Base-by-base conservation (phyloP, 2,113 vertebrate genomes). In the Jacana jacana region DNA sequence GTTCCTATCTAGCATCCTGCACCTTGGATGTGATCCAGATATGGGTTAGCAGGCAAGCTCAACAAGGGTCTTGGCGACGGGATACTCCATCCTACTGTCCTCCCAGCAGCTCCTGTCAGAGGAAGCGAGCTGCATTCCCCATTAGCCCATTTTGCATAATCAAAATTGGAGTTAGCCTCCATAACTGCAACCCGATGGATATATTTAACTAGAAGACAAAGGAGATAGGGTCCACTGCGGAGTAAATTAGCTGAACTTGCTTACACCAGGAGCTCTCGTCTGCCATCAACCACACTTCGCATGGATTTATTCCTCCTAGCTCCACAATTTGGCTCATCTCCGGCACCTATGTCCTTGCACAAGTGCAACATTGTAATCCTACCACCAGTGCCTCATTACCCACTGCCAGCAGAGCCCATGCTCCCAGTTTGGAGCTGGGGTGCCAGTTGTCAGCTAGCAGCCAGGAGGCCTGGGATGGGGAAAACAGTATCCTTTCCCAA, bases 21-120 rank as follows among this genome's bases (percentile, higher is more conserved):
- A 60, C 28, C 58, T 68, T 3, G 3, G 10, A 23, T 0, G 4
- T 22, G 39, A 22, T 48, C 46, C 76, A 88, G 68, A 30, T 3
- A 19, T 4, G 33, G 46, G 13, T 48, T 48, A 81, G 82, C 28
- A 89, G 68, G 46, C 90, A 37, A 44, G 4, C 63, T 10, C 23
- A 52, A 57, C 0, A 0, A 10, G 17, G 52, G 20, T 35, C 69
- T 83, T 39, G 33, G 64, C 60, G 64, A 23, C 3, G 37, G 51
- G 85, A 77, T 58, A 22, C 20, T 33, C 46, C 83, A 70, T 82
- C 61, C 46, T 0, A 0, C 10, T 48, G 39, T 86, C 58, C 71
- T 63, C 28, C 15, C 0, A 0, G 39, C 0, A 0, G 39, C 51
- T 84, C 46, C 1, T 1, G 55, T 39, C 0, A 0, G 44, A 91